Evolutionary conservation across 2,113 vertebrate genomes (phyloP).

Genomic region (Crypturellus undulatus): DNA sequence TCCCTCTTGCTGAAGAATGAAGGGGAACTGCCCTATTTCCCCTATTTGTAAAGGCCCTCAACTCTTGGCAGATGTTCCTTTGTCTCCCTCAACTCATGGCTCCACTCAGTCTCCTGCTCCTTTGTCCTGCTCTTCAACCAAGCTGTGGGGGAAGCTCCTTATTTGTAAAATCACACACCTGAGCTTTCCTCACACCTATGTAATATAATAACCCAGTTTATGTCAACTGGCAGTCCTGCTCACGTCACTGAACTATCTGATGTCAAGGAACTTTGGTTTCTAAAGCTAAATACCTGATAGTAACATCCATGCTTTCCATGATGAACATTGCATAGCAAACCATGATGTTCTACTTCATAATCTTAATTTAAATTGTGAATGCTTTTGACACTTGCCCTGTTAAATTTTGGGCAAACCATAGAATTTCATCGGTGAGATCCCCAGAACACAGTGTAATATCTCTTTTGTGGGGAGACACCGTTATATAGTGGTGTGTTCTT

Average conservation of each 20-base stretch:
- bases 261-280: conserved; percentile 34
- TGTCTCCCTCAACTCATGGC: no score
- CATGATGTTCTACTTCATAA: not conserved
- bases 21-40: no score
- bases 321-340: not conserved
- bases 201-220: conserved; percentile 61
- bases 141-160: no score
- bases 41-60: no score
- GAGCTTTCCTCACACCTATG: no score
- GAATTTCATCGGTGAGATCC: not conserved
- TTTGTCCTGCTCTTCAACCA: no score
- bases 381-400: not conserved
- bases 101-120: no score
- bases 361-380: not conserved
- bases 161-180: no score
- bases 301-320: not conserved
- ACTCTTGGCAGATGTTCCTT: no score
- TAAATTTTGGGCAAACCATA: rapidly evolving
- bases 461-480: not conserved
- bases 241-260: conserved; percentile 42
- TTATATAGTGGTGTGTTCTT: not conserved
- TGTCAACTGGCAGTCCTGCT: conserved; percentile 52
- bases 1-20: no score
- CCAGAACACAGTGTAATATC: not conserved
- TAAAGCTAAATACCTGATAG: not conserved